Conservation (phyloP, 1,140 invertebrate species). For the Agraylea sexmaculata region DNA sequence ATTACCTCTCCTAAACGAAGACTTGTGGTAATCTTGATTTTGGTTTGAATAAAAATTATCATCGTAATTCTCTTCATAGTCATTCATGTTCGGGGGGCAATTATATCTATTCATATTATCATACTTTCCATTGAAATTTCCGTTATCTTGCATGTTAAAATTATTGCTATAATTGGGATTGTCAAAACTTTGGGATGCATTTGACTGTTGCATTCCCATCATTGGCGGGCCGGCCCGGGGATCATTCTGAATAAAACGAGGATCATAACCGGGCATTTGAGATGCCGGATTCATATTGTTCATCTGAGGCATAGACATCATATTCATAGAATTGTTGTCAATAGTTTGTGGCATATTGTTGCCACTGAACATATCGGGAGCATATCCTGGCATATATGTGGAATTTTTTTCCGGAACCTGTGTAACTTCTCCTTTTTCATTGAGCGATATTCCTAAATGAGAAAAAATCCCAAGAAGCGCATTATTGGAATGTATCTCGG, state of each 20-base stretch:
- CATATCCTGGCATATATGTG: conserved; percentile 33
- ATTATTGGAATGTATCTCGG: conserved; percentile 38
- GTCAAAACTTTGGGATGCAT: conserved; percentile 24
- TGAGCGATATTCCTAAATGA: conserved; percentile 40
- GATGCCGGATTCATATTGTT: conserved; percentile 24
- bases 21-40: conserved; percentile 29
- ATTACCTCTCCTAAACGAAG: conserved; percentile 30
- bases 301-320: conserved; percentile 33
- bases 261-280: conserved; percentile 33
- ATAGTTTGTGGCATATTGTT: conserved; percentile 25
- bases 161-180: conserved; percentile 15
- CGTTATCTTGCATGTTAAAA: too few relatives aligned
- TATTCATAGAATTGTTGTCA: conserved; percentile 34
- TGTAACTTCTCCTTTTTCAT: conserved; percentile 43
- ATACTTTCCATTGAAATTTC: conserved; percentile 6
- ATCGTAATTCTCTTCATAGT: conserved; percentile 34
- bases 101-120: conserved; percentile 26
- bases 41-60: conserved; percentile 33
- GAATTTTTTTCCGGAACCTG: conserved; percentile 37
- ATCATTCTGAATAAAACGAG: conserved; percentile 25
- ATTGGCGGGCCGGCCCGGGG: conserved; percentile 30
- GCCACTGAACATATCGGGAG: conserved; percentile 26
- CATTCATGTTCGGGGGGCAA: conserved; percentile 20
- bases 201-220: conserved; percentile 29
- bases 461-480: conserved; percentile 42